Base-by-base conservation (phyloP, 2,888 invertebrate genomes). In the Hoplodrina ambigua region DNA sequence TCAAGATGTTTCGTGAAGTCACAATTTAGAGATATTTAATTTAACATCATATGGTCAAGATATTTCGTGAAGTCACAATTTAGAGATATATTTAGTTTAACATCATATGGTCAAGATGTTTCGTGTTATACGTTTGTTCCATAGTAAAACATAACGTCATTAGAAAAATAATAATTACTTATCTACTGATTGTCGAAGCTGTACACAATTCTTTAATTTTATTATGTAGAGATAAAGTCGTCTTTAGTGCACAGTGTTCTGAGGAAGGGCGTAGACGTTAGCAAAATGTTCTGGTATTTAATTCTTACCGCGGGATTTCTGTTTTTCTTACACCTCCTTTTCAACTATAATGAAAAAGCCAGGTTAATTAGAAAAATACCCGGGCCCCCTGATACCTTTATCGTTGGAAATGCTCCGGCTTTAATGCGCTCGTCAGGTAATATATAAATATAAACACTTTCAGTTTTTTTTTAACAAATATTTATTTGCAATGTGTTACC, bases 311-410 rank as follows among this genome's bases (percentile, higher is more conserved):
- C 73, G 0, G 20, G 81, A 13, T 69, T 88, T 44, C 64, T 91
- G 62, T 85, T 81, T 63, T 65, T 85, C 7, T 58, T 90, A 44
- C 86, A 91, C 59, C 46, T 90, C 60, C 62, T 85, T 2, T 82
- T 86, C 10, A 91, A 91, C 75, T 87, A 87, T 60, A 90, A 87
- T 84, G 80, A 72, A 53, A 85, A 72, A 74, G 91, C 91, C 4
- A 81, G 87, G 33, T 37, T 78, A 37, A 57, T 91, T 4, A 85
- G 82, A 57, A 89, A 85, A 76, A 83, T 92, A 20, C 92, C 91
- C 0, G 92, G 92, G 0, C 87, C 88, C 2, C 73, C 81, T 55
- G 80, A 85, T 8, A 13, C 65, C 8, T 91, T 90, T 52, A 86
- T 91, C 17, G 20, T 91, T 25, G 90, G 91, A 37, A 89, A 91